phyloP scores from a whole-genome alignment of 2,797 vertebrate species.

The Cyclopterus lumpus region DNA sequence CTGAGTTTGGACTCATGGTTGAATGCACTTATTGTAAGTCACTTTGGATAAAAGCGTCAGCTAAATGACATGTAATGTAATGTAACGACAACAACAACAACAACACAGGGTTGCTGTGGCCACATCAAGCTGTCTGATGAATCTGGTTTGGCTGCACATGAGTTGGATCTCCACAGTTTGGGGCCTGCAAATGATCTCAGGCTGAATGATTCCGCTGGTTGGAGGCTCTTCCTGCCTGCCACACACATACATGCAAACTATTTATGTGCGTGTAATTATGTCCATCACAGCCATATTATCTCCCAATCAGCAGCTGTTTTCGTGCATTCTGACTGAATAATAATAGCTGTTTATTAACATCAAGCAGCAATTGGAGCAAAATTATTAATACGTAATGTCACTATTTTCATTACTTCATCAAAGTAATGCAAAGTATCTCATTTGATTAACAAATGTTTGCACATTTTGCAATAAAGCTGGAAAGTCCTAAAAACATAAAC shows the following conservation, averaged over 20 bases:
- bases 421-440: neutral
- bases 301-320: slow-evolving; percentile 20
- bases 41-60: too few relatives aligned
- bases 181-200: slow-evolving; percentile 36
- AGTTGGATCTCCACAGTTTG: slow-evolving; percentile 29
- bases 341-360: neutral
- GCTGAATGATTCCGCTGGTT: slow-evolving; percentile 35
- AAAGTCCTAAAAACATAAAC: neutral
- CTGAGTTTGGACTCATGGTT: too few relatives aligned
- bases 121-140: slow-evolving; percentile 54
- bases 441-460: neutral
- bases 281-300: slow-evolving; percentile 4
- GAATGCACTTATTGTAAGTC: too few relatives aligned
- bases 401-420: neutral
- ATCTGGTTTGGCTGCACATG: slow-evolving; percentile 41
- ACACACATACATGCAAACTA: slow-evolving; percentile 30
- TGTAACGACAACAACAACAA: too few relatives aligned
- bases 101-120: slow-evolving; percentile 28
- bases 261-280: slow-evolving; percentile 3
- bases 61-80: too few relatives aligned
- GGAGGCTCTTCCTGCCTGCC: slow-evolving; percentile 28
- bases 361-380: neutral
- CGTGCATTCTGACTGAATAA: neutral
- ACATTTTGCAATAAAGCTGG: neutral
- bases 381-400: neutral